Percentiles rank a stretch among this genome's conserved stretches.
phyloP scores from a whole-genome alignment of 1,140 invertebrate species.

The Galleria mellonella region DNA sequence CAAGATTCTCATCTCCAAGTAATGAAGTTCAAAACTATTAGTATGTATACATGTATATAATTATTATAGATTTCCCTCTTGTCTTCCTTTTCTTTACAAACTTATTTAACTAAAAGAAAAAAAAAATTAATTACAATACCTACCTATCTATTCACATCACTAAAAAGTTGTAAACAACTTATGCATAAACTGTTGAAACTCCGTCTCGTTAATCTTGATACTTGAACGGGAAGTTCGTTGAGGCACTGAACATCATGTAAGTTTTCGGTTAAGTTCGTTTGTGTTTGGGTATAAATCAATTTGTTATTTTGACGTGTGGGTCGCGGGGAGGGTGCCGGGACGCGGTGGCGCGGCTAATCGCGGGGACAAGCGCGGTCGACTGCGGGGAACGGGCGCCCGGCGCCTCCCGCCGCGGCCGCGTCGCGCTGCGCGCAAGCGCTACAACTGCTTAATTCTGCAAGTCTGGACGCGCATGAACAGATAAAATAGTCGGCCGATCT shows the following conservation, averaged over 20 bases:
- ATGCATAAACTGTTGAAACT: background rate
- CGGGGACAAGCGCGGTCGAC: constrained; percentile 27
- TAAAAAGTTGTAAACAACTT: constrained; percentile 5
- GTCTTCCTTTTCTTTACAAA: no score
- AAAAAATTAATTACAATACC: background rate
- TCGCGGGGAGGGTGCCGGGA: constrained; percentile 15
- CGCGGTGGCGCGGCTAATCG: constrained; percentile 24
- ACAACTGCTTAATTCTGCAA: no score
- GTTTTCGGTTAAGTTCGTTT: constrained; percentile 18
- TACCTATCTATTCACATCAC: constrained; percentile 6
- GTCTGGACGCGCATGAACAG: no score
- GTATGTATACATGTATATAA: no score
- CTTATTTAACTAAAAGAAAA: no score
- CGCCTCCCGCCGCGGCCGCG: constrained; percentile 3
- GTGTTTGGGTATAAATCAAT: constrained; percentile 46
- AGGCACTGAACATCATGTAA: constrained; percentile 12
- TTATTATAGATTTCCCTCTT: no score
- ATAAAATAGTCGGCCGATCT: no score
- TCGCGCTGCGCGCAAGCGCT: constrained; percentile 30
- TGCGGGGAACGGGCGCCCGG: constrained; percentile 28
- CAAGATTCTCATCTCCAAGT: no score
- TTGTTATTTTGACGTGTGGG: constrained; percentile 51
- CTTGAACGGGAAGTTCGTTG: background rate
- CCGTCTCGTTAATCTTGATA: constrained; percentile 1
- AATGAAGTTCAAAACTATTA: no score